phyloP scores from a whole-genome alignment of 2,113 vertebrate species.

The Cygnus atratus region DNA sequence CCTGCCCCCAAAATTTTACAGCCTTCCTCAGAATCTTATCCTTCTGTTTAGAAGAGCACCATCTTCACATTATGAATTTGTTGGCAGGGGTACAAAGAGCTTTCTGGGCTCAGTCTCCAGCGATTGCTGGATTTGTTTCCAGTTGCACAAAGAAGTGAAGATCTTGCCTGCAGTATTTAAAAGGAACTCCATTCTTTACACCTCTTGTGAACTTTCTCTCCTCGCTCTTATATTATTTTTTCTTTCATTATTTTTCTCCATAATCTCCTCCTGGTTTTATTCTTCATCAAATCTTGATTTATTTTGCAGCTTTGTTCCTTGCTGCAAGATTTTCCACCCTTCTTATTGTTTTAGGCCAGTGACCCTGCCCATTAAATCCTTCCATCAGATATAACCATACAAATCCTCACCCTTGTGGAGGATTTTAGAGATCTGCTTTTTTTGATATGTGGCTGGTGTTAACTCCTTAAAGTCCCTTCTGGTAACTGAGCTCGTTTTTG shows the following conservation, averaged over 20 bases:
- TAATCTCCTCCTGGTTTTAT: slow-evolving; percentile 12
- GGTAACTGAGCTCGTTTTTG: not conserved
- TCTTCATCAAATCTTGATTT: slow-evolving; percentile 40
- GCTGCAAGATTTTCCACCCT: not conserved
- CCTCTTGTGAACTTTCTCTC: slow-evolving; percentile 14
- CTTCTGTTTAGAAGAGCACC: not conserved
- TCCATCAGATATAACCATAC: slow-evolving; percentile 17
- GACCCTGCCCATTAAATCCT: slow-evolving; percentile 12
- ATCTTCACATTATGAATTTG: not conserved
- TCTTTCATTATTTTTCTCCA: not conserved
- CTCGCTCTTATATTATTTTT: not conserved
- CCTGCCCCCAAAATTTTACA: not conserved
- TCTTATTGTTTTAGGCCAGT: not conserved
- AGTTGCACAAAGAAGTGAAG: not conserved
- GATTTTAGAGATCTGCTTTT: not conserved
- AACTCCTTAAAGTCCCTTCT: not conserved
- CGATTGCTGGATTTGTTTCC: slow-evolving; percentile 33
- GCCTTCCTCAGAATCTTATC: not conserved
- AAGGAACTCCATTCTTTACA: not conserved
- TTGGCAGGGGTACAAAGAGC: slow-evolving; percentile 13
- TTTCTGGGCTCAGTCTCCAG: not conserved
- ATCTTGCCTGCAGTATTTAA: not conserved
- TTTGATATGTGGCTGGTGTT: not conserved
- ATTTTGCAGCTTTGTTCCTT: slow-evolving; percentile 1
- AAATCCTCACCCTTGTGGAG: not conserved